Conservation (phyloP, 1,140 invertebrate species). For the Mesaphorura yosii region DNA sequence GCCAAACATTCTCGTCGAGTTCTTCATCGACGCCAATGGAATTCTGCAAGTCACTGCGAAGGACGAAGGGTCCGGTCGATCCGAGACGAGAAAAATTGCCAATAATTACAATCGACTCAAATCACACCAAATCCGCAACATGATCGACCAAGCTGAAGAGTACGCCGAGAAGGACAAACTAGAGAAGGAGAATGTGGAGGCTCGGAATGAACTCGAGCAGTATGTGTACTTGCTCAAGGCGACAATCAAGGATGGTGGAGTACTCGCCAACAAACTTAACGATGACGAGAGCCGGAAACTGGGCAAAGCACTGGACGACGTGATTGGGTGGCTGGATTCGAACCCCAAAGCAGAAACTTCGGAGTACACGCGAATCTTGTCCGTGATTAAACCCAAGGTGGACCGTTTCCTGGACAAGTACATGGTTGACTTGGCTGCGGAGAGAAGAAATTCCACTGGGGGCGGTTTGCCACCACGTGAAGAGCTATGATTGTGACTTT, state of each 20-base stretch:
- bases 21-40: background rate
- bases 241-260: background rate
- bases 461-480: too few relatives aligned
- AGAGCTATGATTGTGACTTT: too few relatives aligned
- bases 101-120: background rate
- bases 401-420: too few relatives aligned
- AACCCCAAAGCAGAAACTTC: background rate
- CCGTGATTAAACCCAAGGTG: too few relatives aligned
- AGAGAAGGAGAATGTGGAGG: background rate
- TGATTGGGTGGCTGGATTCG: background rate
- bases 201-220: background rate
- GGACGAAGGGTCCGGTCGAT: background rate
- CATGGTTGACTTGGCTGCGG: too few relatives aligned
- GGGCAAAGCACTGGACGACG: too few relatives aligned
- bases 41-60: background rate
- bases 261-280: background rate
- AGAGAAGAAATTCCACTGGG: too few relatives aligned
- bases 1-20: conserved; percentile 35
- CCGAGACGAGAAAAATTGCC: background rate
- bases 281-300: background rate
- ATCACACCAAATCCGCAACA: background rate
- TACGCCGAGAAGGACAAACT: background rate
- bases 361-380: too few relatives aligned
- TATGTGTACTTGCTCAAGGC: background rate
- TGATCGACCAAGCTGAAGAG: background rate